phyloP scores from a whole-genome alignment of 2,113 vertebrate genomes.

The Chiloscyllium plagiosum region DNA sequence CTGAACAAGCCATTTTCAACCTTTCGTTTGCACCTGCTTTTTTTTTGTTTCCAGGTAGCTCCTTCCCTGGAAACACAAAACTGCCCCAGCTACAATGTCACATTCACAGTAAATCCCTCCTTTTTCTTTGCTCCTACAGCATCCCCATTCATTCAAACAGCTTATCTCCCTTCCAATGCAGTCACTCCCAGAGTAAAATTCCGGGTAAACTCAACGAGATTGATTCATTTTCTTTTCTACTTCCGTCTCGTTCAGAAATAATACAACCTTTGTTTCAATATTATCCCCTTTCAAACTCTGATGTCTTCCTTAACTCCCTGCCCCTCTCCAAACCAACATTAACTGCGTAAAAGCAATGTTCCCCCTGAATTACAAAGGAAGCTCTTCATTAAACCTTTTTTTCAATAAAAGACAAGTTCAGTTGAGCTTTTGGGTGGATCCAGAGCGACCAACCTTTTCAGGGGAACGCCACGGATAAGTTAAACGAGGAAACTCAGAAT shows the following conservation, averaged over 20 bases:
- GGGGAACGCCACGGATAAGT: background rate
- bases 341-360: background rate
- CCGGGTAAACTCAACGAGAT: background rate
- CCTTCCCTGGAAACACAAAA: background rate
- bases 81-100: background rate
- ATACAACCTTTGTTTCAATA: background rate
- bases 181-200: background rate
- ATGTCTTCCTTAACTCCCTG: background rate
- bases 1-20: background rate
- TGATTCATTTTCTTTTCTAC: too few species aligned
- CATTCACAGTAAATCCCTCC: background rate
- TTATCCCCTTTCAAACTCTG: background rate
- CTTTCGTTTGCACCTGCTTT: background rate
- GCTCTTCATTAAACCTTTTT: background rate
- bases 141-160: background rate
- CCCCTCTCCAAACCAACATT: background rate
- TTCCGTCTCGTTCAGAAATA: background rate
- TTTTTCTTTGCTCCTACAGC: background rate
- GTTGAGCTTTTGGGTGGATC: background rate
- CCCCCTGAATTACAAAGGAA: background rate
- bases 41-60: background rate
- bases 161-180: background rate
- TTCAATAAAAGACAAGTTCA: background rate
- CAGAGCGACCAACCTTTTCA: background rate
- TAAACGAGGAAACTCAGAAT: background rate